These are phyloP conservation scores for Drosophila mayri DNA, from an alignment of 1,140 invertebrate species.

Conservation along the genomic window DNA sequence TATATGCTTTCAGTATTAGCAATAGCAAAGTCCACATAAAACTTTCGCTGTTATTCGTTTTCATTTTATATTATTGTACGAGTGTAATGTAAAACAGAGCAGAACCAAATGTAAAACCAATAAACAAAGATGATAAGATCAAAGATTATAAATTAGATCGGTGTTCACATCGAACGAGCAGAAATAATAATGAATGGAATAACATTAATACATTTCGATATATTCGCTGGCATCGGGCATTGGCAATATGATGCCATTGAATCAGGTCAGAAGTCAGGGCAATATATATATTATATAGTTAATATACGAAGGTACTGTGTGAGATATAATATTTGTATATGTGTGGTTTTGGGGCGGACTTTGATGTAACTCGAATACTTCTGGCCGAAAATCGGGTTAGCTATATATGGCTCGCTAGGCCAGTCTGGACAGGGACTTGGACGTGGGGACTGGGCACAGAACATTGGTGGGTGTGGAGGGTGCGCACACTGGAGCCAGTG, in stretches of 20 bases:
- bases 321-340: conserved; percentile 21
- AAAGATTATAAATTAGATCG: conserved; percentile 15
- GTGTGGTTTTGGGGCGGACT: conserved; percentile 1
- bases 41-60: conserved; percentile 4
- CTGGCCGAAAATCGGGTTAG: not conserved
- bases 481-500: conserved; percentile 21
- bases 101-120: conserved; percentile 26
- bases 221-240: conserved; percentile 20
- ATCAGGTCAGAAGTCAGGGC: conserved; percentile 29
- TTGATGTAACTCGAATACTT: not conserved
- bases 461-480: conserved; percentile 22
- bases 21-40: conserved; percentile 32
- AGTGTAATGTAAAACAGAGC: conserved; percentile 40
- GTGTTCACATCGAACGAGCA: conserved; percentile 22
- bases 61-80: conserved; percentile 8
- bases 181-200: conserved; percentile 17
- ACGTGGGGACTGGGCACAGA: conserved; percentile 14
- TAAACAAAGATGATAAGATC: conserved; percentile 13
- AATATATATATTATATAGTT: conserved; percentile 25
- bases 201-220: conserved; percentile 25
- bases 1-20: conserved; percentile 34
- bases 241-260: conserved; percentile 23
- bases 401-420: conserved; percentile 11
- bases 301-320: conserved; percentile 15
- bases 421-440: conserved; percentile 6